Conservation (phyloP, 2,888 invertebrate species). For the Cosmopolites sordidus region DNA sequence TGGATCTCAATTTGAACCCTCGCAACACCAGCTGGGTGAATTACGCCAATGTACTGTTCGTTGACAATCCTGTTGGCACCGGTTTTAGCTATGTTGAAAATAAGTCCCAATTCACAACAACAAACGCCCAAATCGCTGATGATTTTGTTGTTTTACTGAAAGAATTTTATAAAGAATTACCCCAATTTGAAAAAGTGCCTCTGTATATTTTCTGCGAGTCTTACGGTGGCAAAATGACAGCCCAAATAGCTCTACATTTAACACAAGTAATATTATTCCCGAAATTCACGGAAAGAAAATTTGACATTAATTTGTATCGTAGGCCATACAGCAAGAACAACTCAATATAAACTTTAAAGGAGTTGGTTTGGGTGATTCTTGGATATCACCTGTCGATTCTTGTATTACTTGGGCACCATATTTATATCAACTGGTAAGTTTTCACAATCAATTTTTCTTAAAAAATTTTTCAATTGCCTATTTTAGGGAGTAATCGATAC, state of each 20-base stretch:
- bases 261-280: slow-evolving; percentile 49
- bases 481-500: neutral
- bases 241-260: slow-evolving; percentile 68
- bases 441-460: neutral
- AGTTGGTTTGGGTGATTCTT: slow-evolving; percentile 81
- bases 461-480: too few relatives aligned
- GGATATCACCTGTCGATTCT: slow-evolving; percentile 85
- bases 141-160: slow-evolving; percentile 73
- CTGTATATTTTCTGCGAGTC: slow-evolving; percentile 86
- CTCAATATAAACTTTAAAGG: slow-evolving; percentile 65
- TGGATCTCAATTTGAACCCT: slow-evolving; percentile 43
- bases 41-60: slow-evolving; percentile 67
- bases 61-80: slow-evolving; percentile 87
- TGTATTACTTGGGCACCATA: slow-evolving; percentile 76
- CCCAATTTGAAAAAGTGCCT: slow-evolving; percentile 68
- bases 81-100: slow-evolving; percentile 75
- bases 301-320: slow-evolving; percentile 2
- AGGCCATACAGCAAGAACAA: slow-evolving; percentile 32
- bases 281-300: too few relatives aligned
- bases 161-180: slow-evolving; percentile 62
- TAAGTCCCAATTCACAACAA: neutral
- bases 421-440: slow-evolving; percentile 17
- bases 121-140: slow-evolving; percentile 62
- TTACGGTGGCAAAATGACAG: slow-evolving; percentile 91
- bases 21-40: slow-evolving; percentile 56